These are phyloP conservation scores for Thysanoteuthis rhombus DNA, from an alignment of 2,888 invertebrate genomes.

Conservation along the genomic window DNA sequence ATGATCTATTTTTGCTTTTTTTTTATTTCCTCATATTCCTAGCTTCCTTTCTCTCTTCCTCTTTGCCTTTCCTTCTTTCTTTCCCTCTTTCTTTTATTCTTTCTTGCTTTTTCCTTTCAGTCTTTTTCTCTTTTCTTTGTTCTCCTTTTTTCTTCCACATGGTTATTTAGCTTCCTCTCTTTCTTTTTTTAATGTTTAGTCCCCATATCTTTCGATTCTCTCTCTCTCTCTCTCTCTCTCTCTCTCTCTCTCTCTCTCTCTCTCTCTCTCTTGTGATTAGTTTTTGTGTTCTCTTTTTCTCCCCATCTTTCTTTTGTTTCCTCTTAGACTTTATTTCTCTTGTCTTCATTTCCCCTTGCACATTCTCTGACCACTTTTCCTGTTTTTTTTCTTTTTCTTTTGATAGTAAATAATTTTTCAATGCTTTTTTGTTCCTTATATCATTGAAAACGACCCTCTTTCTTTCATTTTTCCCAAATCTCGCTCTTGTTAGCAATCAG, in stretches of 20 bases:
- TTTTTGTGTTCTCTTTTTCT: too few species aligned
- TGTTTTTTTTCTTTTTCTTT: too few species aligned
- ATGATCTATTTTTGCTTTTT: fast-evolving
- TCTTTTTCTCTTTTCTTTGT: not conserved
- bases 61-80: not conserved
- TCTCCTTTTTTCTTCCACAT: not conserved
- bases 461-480: not conserved
- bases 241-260: not conserved
- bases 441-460: not conserved
- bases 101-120: not conserved
- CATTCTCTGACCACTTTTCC: too few species aligned
- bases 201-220: too few species aligned
- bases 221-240: not conserved
- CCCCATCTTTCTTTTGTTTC: too few species aligned
- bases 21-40: not conserved
- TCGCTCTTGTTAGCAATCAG: not conserved
- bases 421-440: too few species aligned
- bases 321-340: too few species aligned
- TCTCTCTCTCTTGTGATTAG: too few species aligned
- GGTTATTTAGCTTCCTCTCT: too few species aligned
- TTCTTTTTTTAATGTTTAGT: not conserved
- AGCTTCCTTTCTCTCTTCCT: fast-evolving
- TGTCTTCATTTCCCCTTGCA: too few species aligned
- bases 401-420: too few species aligned
- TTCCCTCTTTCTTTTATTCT: not conserved